Evolutionary conservation across 2,113 vertebrate genomes (phyloP), one percentile per base, ranked within the genome.

Genomic region (Callocephalon fimbriatum): DNA sequence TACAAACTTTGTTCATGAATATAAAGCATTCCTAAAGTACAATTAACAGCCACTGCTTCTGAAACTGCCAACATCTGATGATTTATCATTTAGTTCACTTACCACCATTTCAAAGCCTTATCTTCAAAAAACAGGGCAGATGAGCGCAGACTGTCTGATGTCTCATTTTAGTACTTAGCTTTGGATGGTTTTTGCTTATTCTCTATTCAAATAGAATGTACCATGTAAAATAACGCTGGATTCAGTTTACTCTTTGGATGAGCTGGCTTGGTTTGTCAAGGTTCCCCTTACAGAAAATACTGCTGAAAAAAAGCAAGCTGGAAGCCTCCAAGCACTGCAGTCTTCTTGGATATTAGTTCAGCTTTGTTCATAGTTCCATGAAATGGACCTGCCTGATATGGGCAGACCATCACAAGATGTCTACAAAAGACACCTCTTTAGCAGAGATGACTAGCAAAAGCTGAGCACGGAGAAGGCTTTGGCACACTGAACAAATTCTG

Each of bases 101-200:
- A 50, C 29, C 15, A 62, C 22, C 38, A 83, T 92, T 96, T 97
- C 78, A 95, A 96, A 95, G 74, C 42, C 63, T 82, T 96, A 79
- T 67, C 90, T 75, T 90, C 42, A 93, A 79, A 78, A 97, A 97
- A 85, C 32, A 32, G 51, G 29, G 73, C 51, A 88, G 62, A 86
- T n/a, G 63, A 87, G 27, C 35, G 61, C 63, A 17, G 56, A 23
- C 20, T 37, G 38, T n/a, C 67, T 51, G 7, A 70, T 89, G 76
- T 80, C 38, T 89, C 70, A 31, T 50, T 42, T 91, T 45, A 88
- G 13, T 53, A 48, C 25, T 62, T 48, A 38, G n/a, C 19, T 59
- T 95, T 47, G 35, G 27, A 70, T 54, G 14, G 3, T 70, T 76
- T 77, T 48, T 45, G 10, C 4, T 59, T 27, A 47, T 47, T 51